Base-by-base conservation (phyloP, 2,888 invertebrate genomes). In the Melanchra persicariae region DNA sequence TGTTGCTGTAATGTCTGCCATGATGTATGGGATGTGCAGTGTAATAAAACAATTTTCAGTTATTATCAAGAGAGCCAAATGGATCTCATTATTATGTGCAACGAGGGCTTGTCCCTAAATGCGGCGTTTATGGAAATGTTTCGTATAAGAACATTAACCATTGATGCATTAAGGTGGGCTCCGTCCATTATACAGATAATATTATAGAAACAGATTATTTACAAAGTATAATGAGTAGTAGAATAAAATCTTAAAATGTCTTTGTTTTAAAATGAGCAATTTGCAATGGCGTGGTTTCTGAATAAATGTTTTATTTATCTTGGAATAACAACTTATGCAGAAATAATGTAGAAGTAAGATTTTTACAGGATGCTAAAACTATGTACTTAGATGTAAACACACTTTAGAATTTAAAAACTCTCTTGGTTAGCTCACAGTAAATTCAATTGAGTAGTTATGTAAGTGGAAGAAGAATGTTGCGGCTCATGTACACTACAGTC, bases 81-180 rank as follows among this genome's bases (percentile, higher is more conserved):
- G 85, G 77, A 77, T 74, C 76, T 79, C 86, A 88, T 90, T 87
- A 90, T 89, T 86, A 88, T 81, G 67, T 72, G 76, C 74, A 81
- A 84, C 80, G 83, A 79, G 82, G 74, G 77, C 86, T 85, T 82
- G 87, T 87, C 80, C 85, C 37, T 89, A 87, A 88, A 90, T 87
- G 88, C 78, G 66, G 63, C 83, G 79, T 89, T 91, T 91, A 91
- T 91, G 90, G 87, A 89, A 91, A 91, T 91, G 71, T 80, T 77
- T 74, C 71, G 67, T 60, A 71, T 68, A 81, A 37, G 67, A 77
- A 81, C 76, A 83, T 84, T 84, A 80, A 81, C 76, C 82, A 82
- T 84, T 84, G 85, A 86, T 86, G 85, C 75, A 84, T 86, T 84
- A 84, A 82, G 72, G 79, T 86, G 76, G 71, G 72, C 70, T 72